Conservation (phyloP, 2,888 invertebrate species). For the Drosophila aldrichi region DNA sequence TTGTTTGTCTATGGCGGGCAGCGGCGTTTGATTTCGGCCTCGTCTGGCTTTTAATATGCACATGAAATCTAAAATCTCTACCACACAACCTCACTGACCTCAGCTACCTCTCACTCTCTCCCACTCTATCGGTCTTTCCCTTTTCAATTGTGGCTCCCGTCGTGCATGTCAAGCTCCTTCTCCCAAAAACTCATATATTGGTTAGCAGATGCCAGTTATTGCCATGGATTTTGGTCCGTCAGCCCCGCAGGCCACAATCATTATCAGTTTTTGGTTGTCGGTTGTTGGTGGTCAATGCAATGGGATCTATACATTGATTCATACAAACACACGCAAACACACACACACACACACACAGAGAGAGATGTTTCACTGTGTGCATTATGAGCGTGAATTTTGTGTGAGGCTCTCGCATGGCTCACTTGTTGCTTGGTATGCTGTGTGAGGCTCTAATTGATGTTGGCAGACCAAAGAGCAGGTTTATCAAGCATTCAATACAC, state of each 20-base stretch:
- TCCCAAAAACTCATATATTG: constrained; percentile 60
- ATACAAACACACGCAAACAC: constrained; percentile 6
- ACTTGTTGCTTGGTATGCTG: constrained; percentile 55
- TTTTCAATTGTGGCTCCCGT: constrained; percentile 6
- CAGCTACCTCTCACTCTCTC: neutral
- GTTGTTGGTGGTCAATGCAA: constrained; percentile 37
- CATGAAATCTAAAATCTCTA: constrained; percentile 63
- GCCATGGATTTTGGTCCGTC: constrained; percentile 62
- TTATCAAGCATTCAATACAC: constrained; percentile 51
- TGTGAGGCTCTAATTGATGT: constrained; percentile 48
- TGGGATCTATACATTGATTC: constrained; percentile 36
- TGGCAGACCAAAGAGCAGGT: constrained; percentile 41
- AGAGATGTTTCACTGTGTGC: constrained; percentile 45
- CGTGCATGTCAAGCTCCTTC: constrained; percentile 10
- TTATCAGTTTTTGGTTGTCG: constrained; percentile 73
- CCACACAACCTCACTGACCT: neutral
- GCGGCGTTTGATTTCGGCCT: constrained; percentile 67
- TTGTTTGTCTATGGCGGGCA: constrained; percentile 70
- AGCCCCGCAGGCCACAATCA: constrained; percentile 75
- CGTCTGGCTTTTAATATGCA: constrained; percentile 72
- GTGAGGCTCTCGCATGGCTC: constrained; percentile 28
- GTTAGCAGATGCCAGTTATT: constrained; percentile 73
- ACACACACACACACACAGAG: neutral
- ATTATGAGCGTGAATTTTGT: constrained; percentile 41
- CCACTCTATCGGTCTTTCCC: neutral